Conservation (phyloP, 2,113 vertebrate genomes). For the Neomonachus schauinslandi region DNA sequence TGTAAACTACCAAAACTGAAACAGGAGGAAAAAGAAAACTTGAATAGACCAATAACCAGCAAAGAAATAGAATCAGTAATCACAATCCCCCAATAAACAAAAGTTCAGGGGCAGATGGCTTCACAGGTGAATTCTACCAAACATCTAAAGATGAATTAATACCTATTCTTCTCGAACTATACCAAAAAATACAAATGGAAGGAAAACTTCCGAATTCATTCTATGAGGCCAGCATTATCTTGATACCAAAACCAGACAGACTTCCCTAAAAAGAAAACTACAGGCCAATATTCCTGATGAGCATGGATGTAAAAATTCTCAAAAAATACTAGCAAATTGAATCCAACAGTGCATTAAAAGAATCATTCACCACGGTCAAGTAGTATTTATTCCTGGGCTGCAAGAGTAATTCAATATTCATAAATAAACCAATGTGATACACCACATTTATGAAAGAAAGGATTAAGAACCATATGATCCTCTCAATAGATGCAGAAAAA, state of each 20-base stretch:
- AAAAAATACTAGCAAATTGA: too few species aligned
- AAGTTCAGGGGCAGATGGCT: not conserved
- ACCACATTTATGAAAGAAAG: too few species aligned
- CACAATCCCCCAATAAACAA: not conserved
- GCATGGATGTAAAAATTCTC: not conserved
- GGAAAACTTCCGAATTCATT: not conserved
- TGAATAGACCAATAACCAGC: not conserved
- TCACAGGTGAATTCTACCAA: not conserved
- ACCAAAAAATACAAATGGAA: not conserved
- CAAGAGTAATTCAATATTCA: too few species aligned
- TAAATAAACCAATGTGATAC: too few species aligned
- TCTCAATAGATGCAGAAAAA: too few species aligned
- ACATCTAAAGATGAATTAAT: not conserved
- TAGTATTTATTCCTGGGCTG: too few species aligned
- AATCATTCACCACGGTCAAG: too few species aligned
- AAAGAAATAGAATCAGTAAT: not conserved
- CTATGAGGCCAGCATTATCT: not conserved
- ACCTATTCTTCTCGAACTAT: not conserved
- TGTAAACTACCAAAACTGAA: not conserved
- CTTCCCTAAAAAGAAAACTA: not conserved
- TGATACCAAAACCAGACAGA: not conserved
- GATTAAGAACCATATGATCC: too few species aligned
- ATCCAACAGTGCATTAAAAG: too few species aligned
- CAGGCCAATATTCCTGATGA: not conserved
- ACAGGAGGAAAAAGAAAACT: not conserved